phyloP scores from a whole-genome alignment of 2,888 invertebrate species.

The Meganola albula region DNA sequence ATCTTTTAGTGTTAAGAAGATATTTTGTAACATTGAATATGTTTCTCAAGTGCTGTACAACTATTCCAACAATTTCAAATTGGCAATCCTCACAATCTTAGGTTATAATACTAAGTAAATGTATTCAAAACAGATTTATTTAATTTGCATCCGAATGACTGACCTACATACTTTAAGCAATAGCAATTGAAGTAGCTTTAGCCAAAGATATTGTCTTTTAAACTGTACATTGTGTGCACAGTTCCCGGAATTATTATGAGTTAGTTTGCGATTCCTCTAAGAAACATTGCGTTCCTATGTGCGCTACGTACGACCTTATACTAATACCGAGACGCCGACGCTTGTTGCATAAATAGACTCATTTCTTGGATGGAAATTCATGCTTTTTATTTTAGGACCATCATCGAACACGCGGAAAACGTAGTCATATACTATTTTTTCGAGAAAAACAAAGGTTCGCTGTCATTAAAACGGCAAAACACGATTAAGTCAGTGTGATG shows the following conservation, averaged over 20 bases:
- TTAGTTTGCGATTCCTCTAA: conserved; percentile 69
- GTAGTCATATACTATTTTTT: conserved; percentile 47
- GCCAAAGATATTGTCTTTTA: conserved; percentile 39
- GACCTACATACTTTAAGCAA: too few relatives aligned
- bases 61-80: too few relatives aligned
- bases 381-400: conserved; percentile 52
- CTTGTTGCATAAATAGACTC: conserved; percentile 63
- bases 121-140: too few relatives aligned
- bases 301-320: conserved; percentile 52
- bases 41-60: too few relatives aligned
- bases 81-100: too few relatives aligned
- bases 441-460: conserved; percentile 40
- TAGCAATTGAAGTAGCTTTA: conserved; percentile 39
- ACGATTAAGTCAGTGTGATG: conserved; percentile 24
- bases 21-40: too few relatives aligned
- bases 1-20: too few relatives aligned
- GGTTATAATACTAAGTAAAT: too few relatives aligned
- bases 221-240: conserved; percentile 48
- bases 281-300: conserved; percentile 64
- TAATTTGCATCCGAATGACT: too few relatives aligned
- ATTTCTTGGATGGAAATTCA: conserved; percentile 66
- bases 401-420: conserved; percentile 41
- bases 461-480: conserved; percentile 28
- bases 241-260: conserved; percentile 60
- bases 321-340: conserved; percentile 56